Evolutionary conservation across 2,888 invertebrate species (phyloP).

Genomic region (Choreutis nemorana): DNA sequence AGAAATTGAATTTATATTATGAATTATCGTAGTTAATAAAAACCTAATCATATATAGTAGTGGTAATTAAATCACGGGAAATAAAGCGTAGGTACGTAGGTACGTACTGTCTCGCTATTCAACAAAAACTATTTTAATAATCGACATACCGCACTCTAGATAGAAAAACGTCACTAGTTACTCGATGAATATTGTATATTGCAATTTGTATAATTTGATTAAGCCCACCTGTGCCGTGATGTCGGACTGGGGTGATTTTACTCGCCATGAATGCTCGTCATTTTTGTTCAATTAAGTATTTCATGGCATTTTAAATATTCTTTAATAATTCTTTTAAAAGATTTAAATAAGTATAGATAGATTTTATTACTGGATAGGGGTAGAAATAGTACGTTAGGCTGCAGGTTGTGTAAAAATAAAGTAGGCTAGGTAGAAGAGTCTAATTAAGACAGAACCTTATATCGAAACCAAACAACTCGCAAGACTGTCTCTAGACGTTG

Average conservation of each 20-base stretch:
- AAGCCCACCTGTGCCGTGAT: constrained; percentile 30
- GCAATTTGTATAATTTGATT: constrained; percentile 66
- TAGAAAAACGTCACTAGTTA: constrained; percentile 28
- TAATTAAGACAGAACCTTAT: too few species aligned
- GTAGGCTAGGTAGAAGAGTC: not conserved
- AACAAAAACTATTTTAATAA: too few species aligned
- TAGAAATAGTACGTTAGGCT: constrained; percentile 2
- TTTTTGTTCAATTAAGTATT: not conserved
- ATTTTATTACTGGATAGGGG: too few species aligned
- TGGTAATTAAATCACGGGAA: too few species aligned
- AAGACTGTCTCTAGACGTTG: too few species aligned
- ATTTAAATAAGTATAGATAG: not conserved
- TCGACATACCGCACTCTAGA: too few species aligned
- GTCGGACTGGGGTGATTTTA: not conserved
- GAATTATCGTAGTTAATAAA: too few species aligned
- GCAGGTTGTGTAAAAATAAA: not conserved
- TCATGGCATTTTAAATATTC: not conserved
- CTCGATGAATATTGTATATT: constrained; percentile 60
- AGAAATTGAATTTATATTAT: too few species aligned
- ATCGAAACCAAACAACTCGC: too few species aligned
- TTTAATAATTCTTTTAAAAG: not conserved
- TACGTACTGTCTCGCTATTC: too few species aligned
- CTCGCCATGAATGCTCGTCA: not conserved
- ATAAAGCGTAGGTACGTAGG: too few species aligned
- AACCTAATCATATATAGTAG: too few species aligned